These are phyloP conservation scores for Agrilus planipennis DNA, from an alignment of 1,140 invertebrate genomes.

Conservation along the genomic window DNA sequence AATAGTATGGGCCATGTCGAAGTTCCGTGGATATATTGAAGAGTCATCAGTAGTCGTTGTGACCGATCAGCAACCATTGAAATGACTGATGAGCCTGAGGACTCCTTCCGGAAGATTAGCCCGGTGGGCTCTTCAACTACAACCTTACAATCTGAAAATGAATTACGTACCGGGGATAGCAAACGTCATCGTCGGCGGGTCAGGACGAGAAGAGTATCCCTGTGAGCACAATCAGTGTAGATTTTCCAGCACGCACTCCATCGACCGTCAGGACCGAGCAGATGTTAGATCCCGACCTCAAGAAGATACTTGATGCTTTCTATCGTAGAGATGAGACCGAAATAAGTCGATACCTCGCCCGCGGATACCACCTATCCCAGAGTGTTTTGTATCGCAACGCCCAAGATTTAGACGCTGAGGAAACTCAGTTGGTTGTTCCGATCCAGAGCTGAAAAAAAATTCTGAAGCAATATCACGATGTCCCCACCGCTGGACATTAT, in stretches of 20 bases:
- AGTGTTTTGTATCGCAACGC: background rate
- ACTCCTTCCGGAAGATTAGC: conserved; percentile 27
- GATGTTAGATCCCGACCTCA: conserved; percentile 16
- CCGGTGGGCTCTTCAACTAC: conserved; percentile 24
- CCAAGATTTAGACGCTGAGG: background rate
- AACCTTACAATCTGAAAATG: conserved; percentile 20
- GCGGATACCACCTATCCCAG: background rate
- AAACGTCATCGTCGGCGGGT: conserved; percentile 26
- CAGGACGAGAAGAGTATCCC: conserved; percentile 7
- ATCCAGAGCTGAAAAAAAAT: conserved; percentile 8
- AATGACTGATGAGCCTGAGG: conserved; percentile 35
- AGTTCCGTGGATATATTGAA: conserved; percentile 21
- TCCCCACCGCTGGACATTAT: conserved; percentile 18
- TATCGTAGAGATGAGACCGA: conserved; percentile 5
- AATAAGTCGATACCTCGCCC: background rate
- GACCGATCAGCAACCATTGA: conserved; percentile 35
- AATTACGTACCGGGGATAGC: conserved; percentile 21
- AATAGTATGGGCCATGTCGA: conserved; percentile 29
- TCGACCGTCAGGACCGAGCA: conserved; percentile 19
- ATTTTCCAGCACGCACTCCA: conserved; percentile 14
- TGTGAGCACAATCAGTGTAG: conserved; percentile 15
- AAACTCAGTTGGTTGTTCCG: conserved; percentile 17
- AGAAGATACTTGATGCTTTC: conserved; percentile 18
- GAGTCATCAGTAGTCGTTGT: conserved; percentile 25
- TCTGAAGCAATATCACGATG: conserved; percentile 14